Evolutionary conservation across 2,113 vertebrate species (phyloP).

Genomic region (rat (Rattus norvegicus)): DNA sequence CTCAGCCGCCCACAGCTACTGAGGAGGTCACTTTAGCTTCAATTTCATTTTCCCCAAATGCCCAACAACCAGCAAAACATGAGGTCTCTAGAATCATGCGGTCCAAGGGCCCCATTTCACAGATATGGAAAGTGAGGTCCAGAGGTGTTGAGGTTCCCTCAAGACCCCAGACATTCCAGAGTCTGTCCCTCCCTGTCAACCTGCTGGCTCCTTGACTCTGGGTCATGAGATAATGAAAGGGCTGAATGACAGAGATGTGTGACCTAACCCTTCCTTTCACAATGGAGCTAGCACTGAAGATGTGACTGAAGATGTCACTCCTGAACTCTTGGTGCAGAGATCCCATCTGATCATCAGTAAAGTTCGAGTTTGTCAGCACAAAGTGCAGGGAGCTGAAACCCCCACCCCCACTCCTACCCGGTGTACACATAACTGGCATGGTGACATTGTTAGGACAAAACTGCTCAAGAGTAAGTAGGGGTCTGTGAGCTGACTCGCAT

Average conservation of each 20-base stretch:
- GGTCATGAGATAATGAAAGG: neutral
- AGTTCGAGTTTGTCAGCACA: neutral
- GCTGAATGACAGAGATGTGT: neutral
- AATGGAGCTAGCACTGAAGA: neutral
- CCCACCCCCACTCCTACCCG: neutral
- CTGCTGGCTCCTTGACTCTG: neutral
- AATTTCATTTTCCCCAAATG: neutral
- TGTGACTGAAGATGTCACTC: neutral
- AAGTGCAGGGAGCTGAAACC: neutral
- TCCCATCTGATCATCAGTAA: neutral
- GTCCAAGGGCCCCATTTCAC: neutral
- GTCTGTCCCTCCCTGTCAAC: neutral
- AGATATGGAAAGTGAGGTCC: neutral
- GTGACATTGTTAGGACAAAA: neutral
- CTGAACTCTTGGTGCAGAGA: neutral
- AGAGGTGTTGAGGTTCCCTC: neutral
- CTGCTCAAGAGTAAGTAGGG: neutral
- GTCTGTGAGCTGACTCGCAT: accelerated
- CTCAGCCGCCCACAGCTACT: neutral
- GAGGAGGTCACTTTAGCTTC: neutral
- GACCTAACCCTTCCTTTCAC: neutral
- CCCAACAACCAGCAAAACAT: neutral
- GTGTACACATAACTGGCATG: neutral
- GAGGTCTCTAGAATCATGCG: neutral
- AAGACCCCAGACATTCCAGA: neutral